A percentile compares a stretch with the other conserved stretches of the same genome.
phyloP scores from a whole-genome alignment of 2,113 vertebrate genomes.

The Xenus cinereus region DNA sequence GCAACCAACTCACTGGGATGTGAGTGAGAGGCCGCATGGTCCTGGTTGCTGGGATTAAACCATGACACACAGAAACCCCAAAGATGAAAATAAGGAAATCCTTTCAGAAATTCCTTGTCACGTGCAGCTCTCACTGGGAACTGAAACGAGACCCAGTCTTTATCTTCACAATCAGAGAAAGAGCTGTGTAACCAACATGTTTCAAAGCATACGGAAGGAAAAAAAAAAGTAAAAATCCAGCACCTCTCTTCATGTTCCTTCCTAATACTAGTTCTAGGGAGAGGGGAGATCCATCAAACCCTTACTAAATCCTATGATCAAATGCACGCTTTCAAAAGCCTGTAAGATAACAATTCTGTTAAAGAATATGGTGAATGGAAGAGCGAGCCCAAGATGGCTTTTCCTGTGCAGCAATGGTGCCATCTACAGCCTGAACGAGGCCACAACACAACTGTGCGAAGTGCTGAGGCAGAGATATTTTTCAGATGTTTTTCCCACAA shows the following conservation, averaged over 20 bases:
- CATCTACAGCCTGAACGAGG: background rate
- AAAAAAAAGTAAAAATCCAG: background rate
- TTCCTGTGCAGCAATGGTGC: background rate
- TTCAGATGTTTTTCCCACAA: rapidly evolving
- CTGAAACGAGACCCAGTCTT: background rate
- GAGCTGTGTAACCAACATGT: background rate
- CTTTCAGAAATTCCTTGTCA: background rate
- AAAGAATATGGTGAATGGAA: background rate
- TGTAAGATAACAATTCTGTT: too few relatives aligned
- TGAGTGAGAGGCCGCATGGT: background rate
- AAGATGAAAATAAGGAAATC: background rate
- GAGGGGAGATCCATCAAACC: background rate
- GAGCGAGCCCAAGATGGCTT: background rate
- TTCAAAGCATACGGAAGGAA: background rate
- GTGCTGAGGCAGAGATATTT: too few relatives aligned
- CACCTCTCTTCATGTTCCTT: background rate
- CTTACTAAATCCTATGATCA: background rate
- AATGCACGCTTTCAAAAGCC: background rate
- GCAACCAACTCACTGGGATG: background rate
- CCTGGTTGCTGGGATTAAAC: background rate
- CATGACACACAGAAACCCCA: background rate
- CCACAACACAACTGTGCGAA: rapidly evolving
- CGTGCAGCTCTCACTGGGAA: background rate
- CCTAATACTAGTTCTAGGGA: background rate
- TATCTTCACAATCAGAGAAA: background rate